Evolutionary conservation across 2,797 vertebrate genomes (phyloP).

Genomic region (Enteromius mattozi): DNA sequence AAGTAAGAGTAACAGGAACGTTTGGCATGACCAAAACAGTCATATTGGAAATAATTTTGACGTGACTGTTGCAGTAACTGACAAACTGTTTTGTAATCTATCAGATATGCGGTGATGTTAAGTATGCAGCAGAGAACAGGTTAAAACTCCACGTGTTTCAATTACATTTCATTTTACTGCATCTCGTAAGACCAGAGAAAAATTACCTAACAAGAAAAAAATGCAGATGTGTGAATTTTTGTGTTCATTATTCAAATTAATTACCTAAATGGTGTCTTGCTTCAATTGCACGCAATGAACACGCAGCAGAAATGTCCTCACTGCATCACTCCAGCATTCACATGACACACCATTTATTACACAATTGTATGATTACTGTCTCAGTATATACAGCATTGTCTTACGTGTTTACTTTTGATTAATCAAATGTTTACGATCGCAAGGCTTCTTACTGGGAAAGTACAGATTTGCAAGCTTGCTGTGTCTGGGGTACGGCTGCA

Average conservation of each 20-base stretch:
- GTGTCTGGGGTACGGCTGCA: constrained; percentile 35
- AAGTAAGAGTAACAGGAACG: constrained; percentile 18
- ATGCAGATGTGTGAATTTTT: constrained; percentile 53
- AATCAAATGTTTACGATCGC: constrained; percentile 52
- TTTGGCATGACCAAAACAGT: constrained; percentile 44
- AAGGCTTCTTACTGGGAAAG: constrained; percentile 39
- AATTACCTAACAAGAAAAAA: constrained; percentile 50
- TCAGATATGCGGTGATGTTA: constrained; percentile 50
- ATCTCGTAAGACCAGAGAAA: constrained; percentile 45
- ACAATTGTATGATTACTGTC: constrained; percentile 23
- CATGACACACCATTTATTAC: constrained; percentile 25
- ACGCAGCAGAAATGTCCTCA: constrained; percentile 43
- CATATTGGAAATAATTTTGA: constrained; percentile 42
- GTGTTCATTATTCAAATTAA: constrained; percentile 60
- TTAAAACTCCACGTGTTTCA: constrained; percentile 35
- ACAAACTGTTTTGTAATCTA: constrained; percentile 44
- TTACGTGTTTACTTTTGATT: constrained; percentile 42
- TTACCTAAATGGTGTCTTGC: constrained; percentile 57
- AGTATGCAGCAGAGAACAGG: constrained; percentile 4
- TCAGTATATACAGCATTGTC: constrained; percentile 23
- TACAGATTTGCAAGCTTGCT: constrained; percentile 44
- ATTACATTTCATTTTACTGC: constrained; percentile 56
- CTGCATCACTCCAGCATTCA: constrained; percentile 26
- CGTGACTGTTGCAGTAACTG: constrained; percentile 47
- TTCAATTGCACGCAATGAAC: constrained; percentile 53